Percentiles rank a stretch among this genome's conserved stretches.
These are phyloP conservation scores for Phenganax marumi DNA, from an alignment of 92 coral and sea anemone species.

Conservation along the genomic window DNA sequence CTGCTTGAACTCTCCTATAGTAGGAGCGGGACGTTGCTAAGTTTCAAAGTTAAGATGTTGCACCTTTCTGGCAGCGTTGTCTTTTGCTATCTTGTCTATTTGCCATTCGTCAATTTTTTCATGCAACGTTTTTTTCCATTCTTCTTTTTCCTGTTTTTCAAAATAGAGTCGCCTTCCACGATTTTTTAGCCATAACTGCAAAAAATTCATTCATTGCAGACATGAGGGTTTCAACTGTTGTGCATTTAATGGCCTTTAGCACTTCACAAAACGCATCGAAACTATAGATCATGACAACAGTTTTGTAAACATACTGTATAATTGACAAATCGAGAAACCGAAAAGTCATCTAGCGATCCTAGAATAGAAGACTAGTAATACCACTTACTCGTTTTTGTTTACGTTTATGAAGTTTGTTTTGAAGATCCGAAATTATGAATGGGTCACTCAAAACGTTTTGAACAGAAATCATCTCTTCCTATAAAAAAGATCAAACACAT, in stretches of 20 bases:
- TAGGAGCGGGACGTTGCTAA: too few species aligned
- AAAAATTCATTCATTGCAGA: neutral
- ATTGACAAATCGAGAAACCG: too few species aligned
- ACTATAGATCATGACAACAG: too few species aligned
- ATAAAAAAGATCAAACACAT: neutral
- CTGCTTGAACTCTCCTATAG: too few species aligned
- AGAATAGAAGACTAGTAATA: too few species aligned
- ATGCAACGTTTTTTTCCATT: conserved; percentile 60
- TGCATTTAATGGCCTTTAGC: too few species aligned
- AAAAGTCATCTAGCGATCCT: too few species aligned
- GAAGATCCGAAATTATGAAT: conserved; percentile 55
- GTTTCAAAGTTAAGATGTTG: too few species aligned
- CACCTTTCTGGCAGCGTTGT: conserved; percentile 85
- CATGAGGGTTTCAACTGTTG: too few species aligned
- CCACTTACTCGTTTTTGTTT: conserved; percentile 74
- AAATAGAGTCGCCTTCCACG: conserved; percentile 45
- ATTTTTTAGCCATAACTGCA: conserved; percentile 70
- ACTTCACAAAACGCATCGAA: too few species aligned
- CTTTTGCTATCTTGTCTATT: conserved; percentile 68
- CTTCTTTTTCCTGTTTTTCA: conserved; percentile 61
- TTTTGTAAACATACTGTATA: too few species aligned
- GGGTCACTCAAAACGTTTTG: conserved; percentile 59
- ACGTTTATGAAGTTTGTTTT: conserved; percentile 58
- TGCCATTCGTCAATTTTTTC: conserved; percentile 82
- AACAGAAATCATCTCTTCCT: conserved; percentile 66